Base-by-base conservation (phyloP, 2,113 vertebrate genomes). In the Shinisaurus crocodilurus region DNA sequence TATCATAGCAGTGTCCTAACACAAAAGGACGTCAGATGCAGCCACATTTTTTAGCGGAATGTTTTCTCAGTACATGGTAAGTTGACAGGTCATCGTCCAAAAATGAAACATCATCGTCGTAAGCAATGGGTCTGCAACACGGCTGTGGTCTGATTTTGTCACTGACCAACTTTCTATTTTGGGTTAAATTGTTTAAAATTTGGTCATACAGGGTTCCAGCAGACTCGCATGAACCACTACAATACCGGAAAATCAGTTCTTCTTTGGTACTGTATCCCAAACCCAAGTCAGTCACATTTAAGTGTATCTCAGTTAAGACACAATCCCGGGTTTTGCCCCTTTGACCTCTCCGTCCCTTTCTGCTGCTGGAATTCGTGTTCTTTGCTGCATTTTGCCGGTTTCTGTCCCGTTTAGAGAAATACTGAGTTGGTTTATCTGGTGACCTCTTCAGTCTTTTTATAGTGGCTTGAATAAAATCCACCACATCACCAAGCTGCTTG, bases 251-350 rank as follows among this genome's bases (percentile, higher is more conserved):
- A 93, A 99, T 99, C 32, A 99, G 97, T 95, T 99, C 99, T 97
- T 99, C 99, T 97, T 98, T 99, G 96, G 99, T 99, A 97, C 98
- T 97, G 0, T 99, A 99, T 91, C 99, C 99, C 97, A 99, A 96
- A 91, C 98, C 99, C 97, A 99, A 96, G 96, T 99, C 99, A 10
- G 99, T 99, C 93, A 99, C 98, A 0, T 99, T 99, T 92, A 99
- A 98, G 93, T 99, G 99, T 92, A 99, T 97, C 92, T 99, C 98
- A 83, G 98, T 98, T 43, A 99, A 97, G 94, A 99, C 97, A 92
- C 99, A 99, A 81, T 98, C 98, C 34, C 98, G 97, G 72, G 97
- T 98, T 95, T 96, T 98, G 88, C 97, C 97, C 88, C 96, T 96
- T 94, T 96, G 95, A 96, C 92, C 96, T 37, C 94, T 96, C 81